Percentiles rank a stretch among this genome's conserved stretches.
Conservation (phyloP, 2,113 vertebrate species). For the Corythaixoides concolor region DNA sequence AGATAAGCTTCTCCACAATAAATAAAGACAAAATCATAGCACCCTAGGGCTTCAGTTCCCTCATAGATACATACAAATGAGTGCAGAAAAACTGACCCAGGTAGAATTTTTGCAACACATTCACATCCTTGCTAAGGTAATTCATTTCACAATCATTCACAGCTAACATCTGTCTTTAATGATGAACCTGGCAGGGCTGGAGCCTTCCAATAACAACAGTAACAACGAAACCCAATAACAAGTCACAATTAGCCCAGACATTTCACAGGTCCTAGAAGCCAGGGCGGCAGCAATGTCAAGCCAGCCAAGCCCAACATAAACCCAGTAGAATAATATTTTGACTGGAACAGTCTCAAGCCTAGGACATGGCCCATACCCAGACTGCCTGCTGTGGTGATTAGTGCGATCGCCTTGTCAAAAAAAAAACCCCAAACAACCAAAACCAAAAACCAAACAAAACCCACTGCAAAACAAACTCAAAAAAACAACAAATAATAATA, state of each 20-base stretch:
- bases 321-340: constrained; percentile 30
- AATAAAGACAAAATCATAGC: neutral
- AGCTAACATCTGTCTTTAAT: neutral
- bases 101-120: neutral
- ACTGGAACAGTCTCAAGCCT: constrained; percentile 27
- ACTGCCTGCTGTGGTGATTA: neutral
- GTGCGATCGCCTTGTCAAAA: neutral
- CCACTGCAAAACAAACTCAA: too few species aligned
- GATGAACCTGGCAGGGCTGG: neutral
- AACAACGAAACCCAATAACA: neutral
- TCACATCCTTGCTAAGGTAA: neutral
- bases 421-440: neutral
- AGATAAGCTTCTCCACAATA: neutral
- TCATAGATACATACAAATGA: neutral
- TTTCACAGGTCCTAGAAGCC: neutral
- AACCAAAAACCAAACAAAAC: too few species aligned
- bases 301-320: constrained; percentile 9
- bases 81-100: neutral
- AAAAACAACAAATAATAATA: too few species aligned
- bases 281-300: neutral
- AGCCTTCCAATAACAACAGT: neutral
- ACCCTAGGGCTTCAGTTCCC: neutral
- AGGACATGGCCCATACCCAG: neutral
- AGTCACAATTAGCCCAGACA: neutral
- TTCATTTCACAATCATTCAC: neutral